Percentiles rank a stretch among this genome's conserved stretches.
Evolutionary conservation across 2,797 vertebrate genomes (phyloP).

Genomic region (Distichodus sexfasciatus): DNA sequence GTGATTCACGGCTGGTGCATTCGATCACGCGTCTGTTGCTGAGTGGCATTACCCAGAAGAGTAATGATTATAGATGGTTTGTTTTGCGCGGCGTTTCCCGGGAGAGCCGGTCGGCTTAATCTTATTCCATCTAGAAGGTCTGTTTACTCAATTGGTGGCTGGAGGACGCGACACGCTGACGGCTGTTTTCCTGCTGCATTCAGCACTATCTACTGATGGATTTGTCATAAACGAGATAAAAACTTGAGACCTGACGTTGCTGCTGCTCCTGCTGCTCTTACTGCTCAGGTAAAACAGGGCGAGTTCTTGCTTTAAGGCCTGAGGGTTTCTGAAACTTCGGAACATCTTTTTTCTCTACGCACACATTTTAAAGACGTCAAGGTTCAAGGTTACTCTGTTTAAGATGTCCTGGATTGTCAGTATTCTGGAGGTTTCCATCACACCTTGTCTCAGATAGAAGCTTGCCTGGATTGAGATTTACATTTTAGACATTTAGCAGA

Average conservation of each 20-base stretch:
- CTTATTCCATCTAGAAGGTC: slow-evolving; percentile 15
- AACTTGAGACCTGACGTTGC: no score
- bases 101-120: slow-evolving; percentile 28
- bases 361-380: no score
- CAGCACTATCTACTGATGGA: slow-evolving; percentile 14
- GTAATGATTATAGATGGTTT: slow-evolving; percentile 33
- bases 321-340: no score
- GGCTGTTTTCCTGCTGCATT: slow-evolving; percentile 17
- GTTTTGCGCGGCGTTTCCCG: slow-evolving; percentile 14
- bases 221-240: slow-evolving; percentile 15
- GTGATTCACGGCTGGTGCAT: slow-evolving; percentile 13
- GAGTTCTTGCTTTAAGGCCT: background rate
- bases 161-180: background rate
- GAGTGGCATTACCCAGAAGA: slow-evolving; percentile 27
- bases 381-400: no score
- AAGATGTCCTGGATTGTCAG: no score
- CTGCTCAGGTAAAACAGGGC: background rate
- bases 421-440: no score
- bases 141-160: slow-evolving; percentile 23
- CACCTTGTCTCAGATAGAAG: no score
- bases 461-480: no score
- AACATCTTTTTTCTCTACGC: no score
- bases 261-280: background rate
- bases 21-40: slow-evolving; percentile 11
- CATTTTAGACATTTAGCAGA: no score